phyloP scores from a whole-genome alignment of 2,797 vertebrate species.

The Cossypha dichroa region DNA sequence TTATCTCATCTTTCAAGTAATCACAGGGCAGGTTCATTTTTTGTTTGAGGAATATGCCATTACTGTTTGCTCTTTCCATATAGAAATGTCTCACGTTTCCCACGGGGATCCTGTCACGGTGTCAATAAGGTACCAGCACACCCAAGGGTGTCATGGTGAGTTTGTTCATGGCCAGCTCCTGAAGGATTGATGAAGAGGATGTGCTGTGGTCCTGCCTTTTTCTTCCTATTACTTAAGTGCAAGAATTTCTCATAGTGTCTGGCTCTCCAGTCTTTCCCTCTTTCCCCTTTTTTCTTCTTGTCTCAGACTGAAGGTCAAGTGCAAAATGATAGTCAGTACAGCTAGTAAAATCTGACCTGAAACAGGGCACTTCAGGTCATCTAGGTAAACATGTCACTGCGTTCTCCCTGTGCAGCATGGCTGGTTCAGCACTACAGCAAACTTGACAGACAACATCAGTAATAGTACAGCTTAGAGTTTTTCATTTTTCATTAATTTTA shows the following conservation, averaged over 20 bases:
- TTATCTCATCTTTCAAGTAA: not conserved
- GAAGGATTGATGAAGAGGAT: not conserved
- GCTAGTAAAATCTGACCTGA: not conserved
- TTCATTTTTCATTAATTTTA: not conserved
- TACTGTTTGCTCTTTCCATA: fast-evolving
- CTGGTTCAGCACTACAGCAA: not conserved
- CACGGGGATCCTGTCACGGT: not conserved
- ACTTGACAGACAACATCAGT: not conserved
- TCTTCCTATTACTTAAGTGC: not conserved
- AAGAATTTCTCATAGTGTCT: not conserved
- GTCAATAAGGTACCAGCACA: not conserved
- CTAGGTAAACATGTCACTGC: fast-evolving
- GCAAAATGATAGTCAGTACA: not conserved
- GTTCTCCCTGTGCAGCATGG: not conserved
- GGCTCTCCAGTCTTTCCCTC: not conserved
- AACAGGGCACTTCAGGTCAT: not conserved
- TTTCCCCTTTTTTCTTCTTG: not conserved
- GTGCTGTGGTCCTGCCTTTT: not conserved
- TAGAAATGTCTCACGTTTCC: not conserved
- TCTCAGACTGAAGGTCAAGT: not conserved
- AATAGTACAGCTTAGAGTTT: not conserved
- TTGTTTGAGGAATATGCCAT: not conserved
- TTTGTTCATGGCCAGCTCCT: not conserved
- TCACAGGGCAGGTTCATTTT: not conserved
- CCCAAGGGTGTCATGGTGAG: fast-evolving